Conservation (phyloP, 2,113 vertebrate genomes). For the Sinocyclocheilus anshuiensis region DNA sequence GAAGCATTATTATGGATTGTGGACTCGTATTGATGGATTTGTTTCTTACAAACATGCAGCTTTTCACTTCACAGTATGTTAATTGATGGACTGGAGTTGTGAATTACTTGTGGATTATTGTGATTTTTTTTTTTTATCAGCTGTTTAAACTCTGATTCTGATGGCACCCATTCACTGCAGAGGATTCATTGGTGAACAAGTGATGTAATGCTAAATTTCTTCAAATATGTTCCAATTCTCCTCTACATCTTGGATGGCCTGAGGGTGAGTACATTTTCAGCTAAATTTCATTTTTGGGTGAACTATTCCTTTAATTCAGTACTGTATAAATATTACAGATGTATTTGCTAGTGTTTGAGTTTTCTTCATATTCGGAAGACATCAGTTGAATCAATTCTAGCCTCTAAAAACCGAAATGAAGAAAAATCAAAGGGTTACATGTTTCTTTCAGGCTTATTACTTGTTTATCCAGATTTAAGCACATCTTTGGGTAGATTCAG, state of each 20-base stretch:
- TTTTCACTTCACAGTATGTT: no score
- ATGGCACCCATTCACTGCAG: no score
- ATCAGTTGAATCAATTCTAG: not conserved
- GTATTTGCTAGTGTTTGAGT: not conserved
- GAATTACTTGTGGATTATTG: no score
- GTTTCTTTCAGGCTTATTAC: not conserved
- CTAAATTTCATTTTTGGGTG: not conserved
- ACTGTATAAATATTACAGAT: not conserved
- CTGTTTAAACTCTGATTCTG: no score
- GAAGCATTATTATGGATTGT: no score
- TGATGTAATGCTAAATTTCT: not conserved
- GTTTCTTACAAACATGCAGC: no score
- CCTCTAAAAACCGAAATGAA: not conserved
- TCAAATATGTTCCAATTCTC: no score
- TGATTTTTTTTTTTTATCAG: no score
- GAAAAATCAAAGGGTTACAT: not conserved
- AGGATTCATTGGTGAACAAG: not conserved
- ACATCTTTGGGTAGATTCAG: not conserved
- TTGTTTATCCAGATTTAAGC: not conserved
- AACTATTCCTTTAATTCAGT: slow-evolving; percentile 1
- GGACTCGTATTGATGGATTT: no score
- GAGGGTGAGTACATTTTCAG: not conserved
- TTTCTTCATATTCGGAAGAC: not conserved
- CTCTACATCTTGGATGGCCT: not conserved
- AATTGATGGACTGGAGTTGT: no score